These are phyloP conservation scores for Thalassaphorura encarpata DNA, from an alignment of 1,140 invertebrate species.

Conservation along the genomic window DNA sequence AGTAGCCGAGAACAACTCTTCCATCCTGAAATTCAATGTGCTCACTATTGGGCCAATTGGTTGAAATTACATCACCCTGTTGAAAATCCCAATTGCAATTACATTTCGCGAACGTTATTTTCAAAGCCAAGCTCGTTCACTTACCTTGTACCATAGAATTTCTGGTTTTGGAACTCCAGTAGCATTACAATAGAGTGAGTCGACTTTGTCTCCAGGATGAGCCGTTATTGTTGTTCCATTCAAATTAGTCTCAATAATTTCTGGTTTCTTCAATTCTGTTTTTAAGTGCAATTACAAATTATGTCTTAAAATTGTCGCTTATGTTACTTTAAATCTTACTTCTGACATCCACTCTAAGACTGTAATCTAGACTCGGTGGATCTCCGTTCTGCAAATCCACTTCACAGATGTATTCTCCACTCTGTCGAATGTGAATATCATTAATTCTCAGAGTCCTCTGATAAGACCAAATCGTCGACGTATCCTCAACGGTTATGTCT, in stretches of 20 bases:
- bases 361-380: background rate
- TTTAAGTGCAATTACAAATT: too few species aligned
- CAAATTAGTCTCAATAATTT: constrained; percentile 11
- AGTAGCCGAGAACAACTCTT: background rate
- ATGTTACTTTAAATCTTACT: too few species aligned
- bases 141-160: constrained; percentile 36
- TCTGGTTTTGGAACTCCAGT: constrained; percentile 34
- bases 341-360: background rate
- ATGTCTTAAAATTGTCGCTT: too few species aligned
- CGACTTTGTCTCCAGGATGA: constrained; percentile 1
- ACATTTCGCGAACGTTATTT: too few species aligned
- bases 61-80: background rate
- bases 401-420: constrained; percentile 4
- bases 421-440: background rate
- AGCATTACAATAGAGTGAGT: constrained; percentile 30
- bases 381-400: background rate
- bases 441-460: constrained; percentile 4
- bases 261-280: too few species aligned
- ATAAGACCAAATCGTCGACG: constrained; percentile 9
- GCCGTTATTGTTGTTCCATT: constrained; percentile 10
- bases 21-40: background rate
- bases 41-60: background rate
- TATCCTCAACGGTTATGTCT: background rate
- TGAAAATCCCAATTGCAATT: too few species aligned
- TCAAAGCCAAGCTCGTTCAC: too few species aligned